Conservation (phyloP, 2,888 invertebrate genomes). For the Ectemnius lituratus region DNA sequence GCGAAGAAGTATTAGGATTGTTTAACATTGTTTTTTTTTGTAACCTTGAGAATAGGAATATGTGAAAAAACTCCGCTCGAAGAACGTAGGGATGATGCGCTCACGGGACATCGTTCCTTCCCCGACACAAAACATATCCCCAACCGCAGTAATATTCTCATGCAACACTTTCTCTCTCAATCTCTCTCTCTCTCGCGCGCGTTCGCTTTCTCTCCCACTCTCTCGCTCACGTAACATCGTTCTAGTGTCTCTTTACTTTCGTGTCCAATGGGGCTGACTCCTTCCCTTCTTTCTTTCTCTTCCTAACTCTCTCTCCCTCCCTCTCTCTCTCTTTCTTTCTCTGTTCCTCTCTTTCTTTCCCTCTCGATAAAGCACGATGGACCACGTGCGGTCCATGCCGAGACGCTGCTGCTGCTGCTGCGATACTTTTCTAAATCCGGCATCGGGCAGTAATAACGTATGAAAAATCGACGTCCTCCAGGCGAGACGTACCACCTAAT, state of each 20-base stretch:
- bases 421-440: no score
- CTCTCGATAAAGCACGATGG: slow-evolving; percentile 10
- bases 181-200: no score
- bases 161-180: no score
- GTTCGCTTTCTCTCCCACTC: not conserved
- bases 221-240: not conserved
- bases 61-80: slow-evolving; percentile 5
- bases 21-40: slow-evolving; percentile 3
- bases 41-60: slow-evolving; percentile 10
- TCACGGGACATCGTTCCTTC: not conserved
- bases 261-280: slow-evolving; percentile 12
- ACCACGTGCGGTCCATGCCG: not conserved
- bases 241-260: slow-evolving; percentile 9
- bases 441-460: not conserved
- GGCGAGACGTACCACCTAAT: slow-evolving; percentile 7
- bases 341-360: slow-evolving; percentile 10
- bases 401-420: no score
- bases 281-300: not conserved
- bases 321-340: slow-evolving; percentile 2
- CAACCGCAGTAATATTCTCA: no score
- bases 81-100: slow-evolving; percentile 7
- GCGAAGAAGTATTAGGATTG: slow-evolving; percentile 9
- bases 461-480: slow-evolving; percentile 10
- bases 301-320: not conserved
- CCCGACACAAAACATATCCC: not conserved